Conservation (phyloP, 1,140 invertebrate species). For the Temnothorax longispinosus region DNA sequence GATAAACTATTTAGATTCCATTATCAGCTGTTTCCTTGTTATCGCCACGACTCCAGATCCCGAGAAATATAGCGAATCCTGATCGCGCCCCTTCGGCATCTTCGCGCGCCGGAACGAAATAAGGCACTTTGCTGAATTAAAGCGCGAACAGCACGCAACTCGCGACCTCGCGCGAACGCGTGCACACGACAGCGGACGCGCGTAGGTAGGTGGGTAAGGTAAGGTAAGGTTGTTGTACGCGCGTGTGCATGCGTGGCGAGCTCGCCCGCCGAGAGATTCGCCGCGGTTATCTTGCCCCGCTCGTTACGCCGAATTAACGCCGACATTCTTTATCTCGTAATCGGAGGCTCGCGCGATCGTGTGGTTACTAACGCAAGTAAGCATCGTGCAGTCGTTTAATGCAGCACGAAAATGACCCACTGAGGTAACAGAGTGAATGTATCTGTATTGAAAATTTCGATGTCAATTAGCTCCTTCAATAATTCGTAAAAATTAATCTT, state of each 20-base stretch:
- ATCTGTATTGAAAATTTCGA: background rate
- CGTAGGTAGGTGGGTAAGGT: constrained; percentile 36
- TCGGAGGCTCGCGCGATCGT: constrained; percentile 48
- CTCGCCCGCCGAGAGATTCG: constrained; percentile 42
- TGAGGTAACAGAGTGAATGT: background rate
- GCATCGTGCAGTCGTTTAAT: background rate
- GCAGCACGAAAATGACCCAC: background rate
- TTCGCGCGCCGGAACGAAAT: constrained; percentile 71
- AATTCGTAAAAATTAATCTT: background rate
- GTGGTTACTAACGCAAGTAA: background rate
- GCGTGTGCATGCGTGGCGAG: constrained; percentile 1
- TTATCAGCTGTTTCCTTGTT: background rate
- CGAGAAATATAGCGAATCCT: background rate
- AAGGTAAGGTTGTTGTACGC: background rate
- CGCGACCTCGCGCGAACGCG: constrained; percentile 39
- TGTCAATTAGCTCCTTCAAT: background rate
- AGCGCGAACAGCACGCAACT: constrained; percentile 75
- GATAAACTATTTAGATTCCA: background rate
- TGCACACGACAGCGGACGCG: constrained; percentile 39
- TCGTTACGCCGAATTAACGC: constrained; percentile 59
- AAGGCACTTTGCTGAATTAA: constrained; percentile 78
- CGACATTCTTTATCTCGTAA: constrained; percentile 68
- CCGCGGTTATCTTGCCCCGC: constrained; percentile 29
- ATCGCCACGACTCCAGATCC: background rate
- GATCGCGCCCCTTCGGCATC: constrained; percentile 35